A percentile compares a stretch with the other conserved stretches of the same genome.
Evolutionary conservation across 2,797 vertebrate species (phyloP).

Genomic region (Xiphorhynchus erythropygius): DNA sequence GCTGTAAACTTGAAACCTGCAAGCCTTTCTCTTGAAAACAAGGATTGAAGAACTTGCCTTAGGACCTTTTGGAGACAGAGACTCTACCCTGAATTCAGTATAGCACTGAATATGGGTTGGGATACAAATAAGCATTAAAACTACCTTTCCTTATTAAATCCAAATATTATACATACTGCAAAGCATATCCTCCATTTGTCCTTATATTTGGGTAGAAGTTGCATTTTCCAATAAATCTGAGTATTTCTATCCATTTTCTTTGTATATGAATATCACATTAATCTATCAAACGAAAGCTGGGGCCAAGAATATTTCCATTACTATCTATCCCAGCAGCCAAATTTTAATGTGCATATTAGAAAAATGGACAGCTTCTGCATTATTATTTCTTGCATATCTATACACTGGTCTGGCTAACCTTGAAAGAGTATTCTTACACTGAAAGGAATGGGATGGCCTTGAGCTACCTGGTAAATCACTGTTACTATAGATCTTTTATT

Average conservation of each 20-base stretch:
- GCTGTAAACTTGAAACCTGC: not conserved
- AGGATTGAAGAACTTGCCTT: not conserved
- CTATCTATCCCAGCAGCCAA: constrained; percentile 11
- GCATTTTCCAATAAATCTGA: not conserved
- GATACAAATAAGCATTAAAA: not conserved
- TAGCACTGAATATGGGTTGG: not conserved
- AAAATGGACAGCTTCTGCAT: constrained; percentile 8
- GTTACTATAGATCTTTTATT: not conserved
- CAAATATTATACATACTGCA: not conserved
- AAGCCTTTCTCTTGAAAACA: not conserved
- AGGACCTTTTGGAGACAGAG: not conserved
- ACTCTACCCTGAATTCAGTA: not conserved
- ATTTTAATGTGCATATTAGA: constrained; percentile 12
- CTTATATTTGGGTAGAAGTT: not conserved
- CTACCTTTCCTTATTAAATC: not conserved
- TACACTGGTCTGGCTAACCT: not conserved
- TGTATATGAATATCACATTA: not conserved
- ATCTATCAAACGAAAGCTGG: not conserved
- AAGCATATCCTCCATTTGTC: not conserved
- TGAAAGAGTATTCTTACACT: not conserved
- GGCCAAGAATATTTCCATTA: constrained; percentile 45
- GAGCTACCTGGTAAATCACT: not conserved
- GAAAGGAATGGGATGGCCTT: not conserved
- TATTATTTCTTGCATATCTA: not conserved
- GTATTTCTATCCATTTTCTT: constrained; percentile 1